phyloP scores from a whole-genome alignment of 2,797 vertebrate genomes.

The Pteropus rufus region DNA sequence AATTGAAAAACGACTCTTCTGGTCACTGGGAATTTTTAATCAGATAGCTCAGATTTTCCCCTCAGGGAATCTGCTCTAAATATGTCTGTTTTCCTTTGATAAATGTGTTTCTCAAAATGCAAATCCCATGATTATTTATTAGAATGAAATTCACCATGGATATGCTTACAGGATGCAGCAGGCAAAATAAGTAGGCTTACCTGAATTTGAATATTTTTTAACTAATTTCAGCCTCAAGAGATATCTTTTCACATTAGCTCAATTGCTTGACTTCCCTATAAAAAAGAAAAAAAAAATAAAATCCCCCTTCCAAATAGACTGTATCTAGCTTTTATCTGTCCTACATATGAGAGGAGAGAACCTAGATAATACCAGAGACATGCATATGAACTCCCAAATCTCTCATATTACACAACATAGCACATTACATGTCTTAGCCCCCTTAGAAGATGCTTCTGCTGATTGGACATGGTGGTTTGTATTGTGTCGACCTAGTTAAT shows the following conservation, averaged over 20 bases:
- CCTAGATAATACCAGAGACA: background rate
- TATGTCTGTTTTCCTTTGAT: background rate
- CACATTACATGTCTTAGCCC: background rate
- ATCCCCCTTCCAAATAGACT: background rate
- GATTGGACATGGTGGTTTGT: background rate
- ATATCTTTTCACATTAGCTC: background rate
- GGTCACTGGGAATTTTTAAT: slow-evolving; percentile 12
- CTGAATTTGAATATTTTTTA: background rate
- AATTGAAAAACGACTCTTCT: background rate
- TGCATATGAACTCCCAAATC: background rate
- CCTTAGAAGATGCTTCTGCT: background rate
- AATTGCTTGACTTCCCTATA: background rate
- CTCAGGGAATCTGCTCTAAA: background rate
- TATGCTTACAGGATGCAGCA: background rate
- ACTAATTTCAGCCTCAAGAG: background rate
- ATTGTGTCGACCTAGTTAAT: background rate
- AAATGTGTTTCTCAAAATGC: background rate
- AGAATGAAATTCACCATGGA: background rate
- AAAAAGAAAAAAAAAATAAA: background rate
- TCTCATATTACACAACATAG: background rate
- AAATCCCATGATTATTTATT: background rate
- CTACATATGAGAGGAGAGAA: background rate
- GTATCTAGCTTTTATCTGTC: background rate
- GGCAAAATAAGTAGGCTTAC: background rate
- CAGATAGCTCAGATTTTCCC: background rate